Evolutionary conservation across 2,113 vertebrate species (phyloP).

Genomic region (Pachypanchax playfairii): DNA sequence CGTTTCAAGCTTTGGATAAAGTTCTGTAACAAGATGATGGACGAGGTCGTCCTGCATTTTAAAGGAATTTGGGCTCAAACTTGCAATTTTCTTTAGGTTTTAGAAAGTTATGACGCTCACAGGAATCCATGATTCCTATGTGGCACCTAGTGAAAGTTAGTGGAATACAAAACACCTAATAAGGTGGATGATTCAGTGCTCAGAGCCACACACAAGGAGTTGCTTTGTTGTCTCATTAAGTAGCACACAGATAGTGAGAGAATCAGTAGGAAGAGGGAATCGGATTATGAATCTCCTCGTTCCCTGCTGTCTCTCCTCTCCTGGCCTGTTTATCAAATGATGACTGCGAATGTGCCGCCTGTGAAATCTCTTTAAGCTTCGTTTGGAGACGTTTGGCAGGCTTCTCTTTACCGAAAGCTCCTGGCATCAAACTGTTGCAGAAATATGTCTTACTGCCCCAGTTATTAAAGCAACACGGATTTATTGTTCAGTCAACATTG

Average conservation of each 20-base stretch:
- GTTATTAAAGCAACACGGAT: constrained; percentile 14
- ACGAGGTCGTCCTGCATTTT: neutral
- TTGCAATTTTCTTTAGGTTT: constrained; percentile 4
- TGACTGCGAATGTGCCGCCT: constrained; percentile 49
- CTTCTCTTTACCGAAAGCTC: constrained; percentile 27
- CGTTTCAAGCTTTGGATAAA: constrained; percentile 25
- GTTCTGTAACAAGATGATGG: constrained; percentile 30
- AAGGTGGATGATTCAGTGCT: constrained; percentile 27
- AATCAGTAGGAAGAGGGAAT: constrained; percentile 44
- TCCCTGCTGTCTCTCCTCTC: constrained; percentile 65
- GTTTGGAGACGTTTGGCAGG: constrained; percentile 52
- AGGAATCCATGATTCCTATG: neutral
- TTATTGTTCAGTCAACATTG: constrained; percentile 9
- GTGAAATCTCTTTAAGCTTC: constrained; percentile 50
- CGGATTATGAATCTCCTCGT: constrained; percentile 62
- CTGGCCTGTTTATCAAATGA: constrained; percentile 62
- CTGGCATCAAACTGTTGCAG: constrained; percentile 10
- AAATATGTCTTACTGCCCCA: constrained; percentile 7
- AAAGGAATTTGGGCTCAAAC: constrained; percentile 6
- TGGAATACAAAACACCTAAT: constrained; percentile 17
- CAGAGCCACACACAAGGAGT: constrained; percentile 34
- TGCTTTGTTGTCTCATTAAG: constrained; percentile 55
- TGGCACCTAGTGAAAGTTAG: constrained; percentile 7
- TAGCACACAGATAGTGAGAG: constrained; percentile 34
- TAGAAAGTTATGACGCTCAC: neutral